Conservation (phyloP, 2,888 invertebrate species). For the Aethes cnicana region DNA sequence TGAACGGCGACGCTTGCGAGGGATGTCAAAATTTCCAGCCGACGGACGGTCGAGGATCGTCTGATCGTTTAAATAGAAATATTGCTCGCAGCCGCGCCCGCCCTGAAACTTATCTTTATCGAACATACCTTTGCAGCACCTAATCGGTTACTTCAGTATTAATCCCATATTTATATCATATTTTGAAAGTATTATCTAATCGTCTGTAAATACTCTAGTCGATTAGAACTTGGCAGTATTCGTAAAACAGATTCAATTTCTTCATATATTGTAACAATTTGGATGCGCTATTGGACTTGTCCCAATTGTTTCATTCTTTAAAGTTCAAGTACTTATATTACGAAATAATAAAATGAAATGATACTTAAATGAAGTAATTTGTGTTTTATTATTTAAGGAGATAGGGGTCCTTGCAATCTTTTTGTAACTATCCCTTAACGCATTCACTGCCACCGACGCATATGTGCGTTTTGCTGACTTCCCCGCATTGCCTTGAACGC, state of each 20-base stretch:
- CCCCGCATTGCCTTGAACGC: too few relatives aligned
- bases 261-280: slow-evolving; percentile 32
- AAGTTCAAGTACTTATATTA: slow-evolving; percentile 59
- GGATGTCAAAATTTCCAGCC: background rate
- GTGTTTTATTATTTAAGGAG: too few relatives aligned
- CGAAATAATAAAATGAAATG: slow-evolving; percentile 54
- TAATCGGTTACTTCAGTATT: slow-evolving; percentile 31
- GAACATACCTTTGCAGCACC: background rate
- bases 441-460: too few relatives aligned
- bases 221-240: slow-evolving; percentile 47
- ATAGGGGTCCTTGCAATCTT: too few relatives aligned
- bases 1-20: background rate
- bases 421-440: too few relatives aligned
- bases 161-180: slow-evolving; percentile 32
- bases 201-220: slow-evolving; percentile 13
- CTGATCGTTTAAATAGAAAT: slow-evolving; percentile 16
- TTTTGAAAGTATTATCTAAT: slow-evolving; percentile 33
- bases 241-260: slow-evolving; percentile 28
- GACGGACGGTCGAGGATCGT: too few relatives aligned
- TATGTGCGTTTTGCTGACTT: too few relatives aligned
- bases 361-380: slow-evolving; percentile 28
- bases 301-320: slow-evolving; percentile 54
- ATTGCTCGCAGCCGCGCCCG: background rate
- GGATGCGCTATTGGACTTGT: slow-evolving; percentile 47
- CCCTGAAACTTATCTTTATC: background rate